Conservation (phyloP, 37 sponge, comb jelly and placozoan species). For the Lycopodina hypogea region DNA sequence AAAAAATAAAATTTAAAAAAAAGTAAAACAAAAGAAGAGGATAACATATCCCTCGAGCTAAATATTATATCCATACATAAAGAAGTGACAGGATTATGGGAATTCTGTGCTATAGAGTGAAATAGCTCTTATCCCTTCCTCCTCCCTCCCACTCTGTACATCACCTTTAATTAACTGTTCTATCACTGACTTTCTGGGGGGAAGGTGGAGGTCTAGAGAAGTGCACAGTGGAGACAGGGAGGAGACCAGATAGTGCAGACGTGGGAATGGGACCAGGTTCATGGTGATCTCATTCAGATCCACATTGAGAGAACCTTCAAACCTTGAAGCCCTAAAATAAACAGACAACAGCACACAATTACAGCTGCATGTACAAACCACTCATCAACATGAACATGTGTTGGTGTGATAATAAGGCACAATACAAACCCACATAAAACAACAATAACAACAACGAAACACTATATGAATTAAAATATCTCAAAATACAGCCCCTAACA, state of each 20-base stretch:
- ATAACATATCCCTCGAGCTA: no score
- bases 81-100: no score
- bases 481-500: no score
- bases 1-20: no score
- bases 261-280: slow-evolving; percentile 98
- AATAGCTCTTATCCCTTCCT: no score
- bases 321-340: slow-evolving; percentile 81
- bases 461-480: background rate
- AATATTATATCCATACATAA: no score
- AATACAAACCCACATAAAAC: no score
- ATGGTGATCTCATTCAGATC: slow-evolving; percentile 98
- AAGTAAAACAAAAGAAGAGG: no score
- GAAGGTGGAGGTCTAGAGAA: slow-evolving; percentile 68
- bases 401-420: no score
- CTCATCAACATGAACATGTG: background rate
- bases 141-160: background rate
- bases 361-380: background rate
- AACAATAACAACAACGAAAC: no score
- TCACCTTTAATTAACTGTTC: background rate
- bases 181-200: slow-evolving; percentile 48
- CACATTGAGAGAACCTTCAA: slow-evolving; percentile 97
- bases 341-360: no score
- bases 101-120: background rate
- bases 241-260: slow-evolving; percentile 91
- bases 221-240: slow-evolving; percentile 89